Evolutionary conservation across 2,113 vertebrate genomes (phyloP).

Genomic region (Catagonus wagneri): DNA sequence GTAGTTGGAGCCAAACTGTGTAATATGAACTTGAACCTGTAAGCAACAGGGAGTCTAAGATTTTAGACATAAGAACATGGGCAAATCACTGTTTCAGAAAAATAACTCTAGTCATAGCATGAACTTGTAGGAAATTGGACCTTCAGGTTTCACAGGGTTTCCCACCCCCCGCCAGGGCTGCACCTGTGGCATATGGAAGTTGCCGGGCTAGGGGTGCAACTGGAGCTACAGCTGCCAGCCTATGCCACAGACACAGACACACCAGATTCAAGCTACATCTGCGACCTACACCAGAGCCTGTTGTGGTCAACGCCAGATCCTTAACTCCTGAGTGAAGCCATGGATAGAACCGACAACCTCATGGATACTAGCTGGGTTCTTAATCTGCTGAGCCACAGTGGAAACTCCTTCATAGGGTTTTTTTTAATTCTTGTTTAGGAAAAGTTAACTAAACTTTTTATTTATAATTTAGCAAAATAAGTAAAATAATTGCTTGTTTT

Average conservation of each 20-base stretch:
- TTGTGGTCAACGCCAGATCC: too few relatives aligned
- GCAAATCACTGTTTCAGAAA: conserved; percentile 9
- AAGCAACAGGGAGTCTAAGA: background rate
- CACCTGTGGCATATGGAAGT: too few relatives aligned
- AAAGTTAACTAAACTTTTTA: conserved; percentile 20
- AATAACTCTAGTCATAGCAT: background rate
- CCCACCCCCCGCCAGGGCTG: too few relatives aligned
- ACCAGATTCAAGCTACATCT: too few relatives aligned
- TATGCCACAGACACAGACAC: too few relatives aligned
- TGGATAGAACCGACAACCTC: too few relatives aligned
- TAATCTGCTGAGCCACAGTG: too few relatives aligned
- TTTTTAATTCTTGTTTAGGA: background rate
- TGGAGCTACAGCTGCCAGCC: too few relatives aligned
- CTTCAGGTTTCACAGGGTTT: background rate
- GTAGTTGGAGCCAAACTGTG: background rate
- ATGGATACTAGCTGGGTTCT: too few relatives aligned
- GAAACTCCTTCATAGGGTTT: background rate
- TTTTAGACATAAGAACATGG: conserved; percentile 13
- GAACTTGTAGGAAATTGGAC: conserved; percentile 2
- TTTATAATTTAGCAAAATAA: background rate
- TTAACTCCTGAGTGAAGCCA: too few relatives aligned
- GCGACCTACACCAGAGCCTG: too few relatives aligned
- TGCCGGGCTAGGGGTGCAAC: too few relatives aligned
- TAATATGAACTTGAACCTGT: conserved; percentile 27
- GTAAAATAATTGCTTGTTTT: conserved; percentile 12